These are phyloP conservation scores for Eretmochelys imbricata DNA, from an alignment of 2,113 vertebrate species.

Conservation along the genomic window DNA sequence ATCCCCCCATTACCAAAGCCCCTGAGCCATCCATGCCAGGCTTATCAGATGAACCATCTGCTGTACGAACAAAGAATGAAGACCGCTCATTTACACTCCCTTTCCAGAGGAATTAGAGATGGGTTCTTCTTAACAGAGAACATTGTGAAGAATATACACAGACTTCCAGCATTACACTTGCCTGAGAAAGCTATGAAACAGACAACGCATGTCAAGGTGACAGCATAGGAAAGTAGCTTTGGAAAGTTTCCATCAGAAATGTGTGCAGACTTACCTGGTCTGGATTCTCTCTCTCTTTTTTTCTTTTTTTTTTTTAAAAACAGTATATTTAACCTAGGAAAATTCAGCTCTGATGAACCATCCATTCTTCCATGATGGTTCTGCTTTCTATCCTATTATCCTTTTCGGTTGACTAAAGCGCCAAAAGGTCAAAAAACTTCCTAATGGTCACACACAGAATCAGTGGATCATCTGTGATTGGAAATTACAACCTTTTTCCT, in stretches of 20 bases:
- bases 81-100: background rate
- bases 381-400: slow-evolving; percentile 11
- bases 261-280: fast-evolving
- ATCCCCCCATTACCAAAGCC: background rate
- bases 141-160: background rate
- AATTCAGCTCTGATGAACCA: background rate
- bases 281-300: background rate
- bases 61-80: background rate
- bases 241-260: background rate
- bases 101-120: background rate
- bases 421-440: background rate
- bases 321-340: background rate
- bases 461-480: slow-evolving; percentile 46
- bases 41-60: background rate
- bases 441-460: slow-evolving; percentile 25
- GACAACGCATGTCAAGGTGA: fast-evolving
- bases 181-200: background rate
- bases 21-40: background rate
- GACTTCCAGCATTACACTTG: background rate
- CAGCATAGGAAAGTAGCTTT: background rate
- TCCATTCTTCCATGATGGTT: slow-evolving; percentile 32
- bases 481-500: background rate
- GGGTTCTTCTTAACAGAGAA: background rate
- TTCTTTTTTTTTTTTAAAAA: no score
- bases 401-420: background rate